A percentile compares a stretch with the other conserved stretches of the same genome.
Conservation (phyloP, 1,140 invertebrate species). For the Tetranychus urticae region DNA sequence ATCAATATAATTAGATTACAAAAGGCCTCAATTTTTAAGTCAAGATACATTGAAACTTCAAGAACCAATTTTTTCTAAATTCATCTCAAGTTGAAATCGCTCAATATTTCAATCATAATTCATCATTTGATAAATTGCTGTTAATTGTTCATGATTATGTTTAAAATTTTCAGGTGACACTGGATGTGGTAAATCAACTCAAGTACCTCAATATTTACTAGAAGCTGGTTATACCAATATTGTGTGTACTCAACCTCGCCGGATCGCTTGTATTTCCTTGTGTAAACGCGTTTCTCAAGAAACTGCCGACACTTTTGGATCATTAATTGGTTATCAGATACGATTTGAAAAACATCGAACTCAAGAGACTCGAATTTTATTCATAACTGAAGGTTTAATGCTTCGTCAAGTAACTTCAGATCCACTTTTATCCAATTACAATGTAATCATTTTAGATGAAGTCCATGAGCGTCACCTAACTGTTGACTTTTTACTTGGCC, state of each 20-base stretch:
- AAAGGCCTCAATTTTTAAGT: too few relatives aligned
- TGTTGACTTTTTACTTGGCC: slow-evolving; percentile 78
- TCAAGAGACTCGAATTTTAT: slow-evolving; percentile 60
- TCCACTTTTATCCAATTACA: slow-evolving; percentile 38
- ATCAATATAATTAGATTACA: too few relatives aligned
- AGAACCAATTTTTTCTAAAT: too few relatives aligned
- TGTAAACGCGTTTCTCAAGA: slow-evolving; percentile 80
- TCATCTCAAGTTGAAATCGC: too few relatives aligned
- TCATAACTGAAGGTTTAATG: slow-evolving; percentile 84
- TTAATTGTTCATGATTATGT: slow-evolving; percentile 53
- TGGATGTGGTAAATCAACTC: slow-evolving; percentile 93
- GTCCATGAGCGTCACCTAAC: slow-evolving; percentile 85
- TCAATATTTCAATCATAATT: too few relatives aligned
- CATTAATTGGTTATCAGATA: slow-evolving; percentile 19
- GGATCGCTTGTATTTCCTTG: slow-evolving; percentile 83
- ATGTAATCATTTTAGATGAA: slow-evolving; percentile 78
- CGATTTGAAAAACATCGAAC: slow-evolving; percentile 49
- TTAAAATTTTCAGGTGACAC: slow-evolving; percentile 75
- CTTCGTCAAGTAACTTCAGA: slow-evolving; percentile 82
- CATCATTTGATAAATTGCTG: background rate
- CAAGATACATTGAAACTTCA: too few relatives aligned
- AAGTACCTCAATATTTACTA: slow-evolving; percentile 67
- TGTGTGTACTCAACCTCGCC: slow-evolving; percentile 80
- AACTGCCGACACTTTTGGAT: slow-evolving; percentile 49
- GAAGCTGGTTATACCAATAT: slow-evolving; percentile 50